Percentiles rank a stretch among this genome's conserved stretches.
phyloP scores from a whole-genome alignment of 2,113 vertebrate species.

The Rhea americana region DNA sequence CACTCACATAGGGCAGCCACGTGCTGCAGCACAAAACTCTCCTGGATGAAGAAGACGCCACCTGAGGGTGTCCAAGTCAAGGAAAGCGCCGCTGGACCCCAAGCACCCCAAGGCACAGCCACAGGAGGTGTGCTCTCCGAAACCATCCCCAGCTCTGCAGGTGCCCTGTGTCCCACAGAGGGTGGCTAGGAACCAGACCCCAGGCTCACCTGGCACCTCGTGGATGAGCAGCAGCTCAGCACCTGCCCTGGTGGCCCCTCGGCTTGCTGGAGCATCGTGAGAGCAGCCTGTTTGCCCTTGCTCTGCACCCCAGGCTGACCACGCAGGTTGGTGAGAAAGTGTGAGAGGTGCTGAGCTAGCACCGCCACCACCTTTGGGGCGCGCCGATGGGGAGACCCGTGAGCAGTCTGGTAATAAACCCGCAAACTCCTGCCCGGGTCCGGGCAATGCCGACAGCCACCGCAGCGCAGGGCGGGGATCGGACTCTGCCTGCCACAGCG shows the following conservation, averaged over 20 bases:
- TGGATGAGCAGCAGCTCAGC: no score
- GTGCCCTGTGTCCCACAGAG: no score
- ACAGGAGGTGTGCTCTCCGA: no score
- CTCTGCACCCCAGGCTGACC: neutral
- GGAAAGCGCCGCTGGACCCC: constrained; percentile 40
- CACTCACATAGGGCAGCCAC: constrained; percentile 88
- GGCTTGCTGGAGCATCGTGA: no score
- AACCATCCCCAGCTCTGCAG: no score
- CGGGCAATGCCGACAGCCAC: no score
- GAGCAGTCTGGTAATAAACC: neutral
- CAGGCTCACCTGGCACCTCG: no score
- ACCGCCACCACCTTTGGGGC: neutral
- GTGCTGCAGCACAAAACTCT: constrained; percentile 86
- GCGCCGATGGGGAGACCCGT: no score
- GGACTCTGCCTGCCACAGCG: neutral
- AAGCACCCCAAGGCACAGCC: neutral
- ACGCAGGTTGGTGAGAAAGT: no score
- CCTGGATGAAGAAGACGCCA: constrained; percentile 86
- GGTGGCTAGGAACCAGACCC: no score
- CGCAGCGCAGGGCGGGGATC: neutral
- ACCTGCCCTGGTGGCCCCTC: no score
- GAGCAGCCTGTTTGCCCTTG: no score
- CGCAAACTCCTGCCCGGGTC: neutral
- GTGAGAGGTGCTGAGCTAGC: neutral
- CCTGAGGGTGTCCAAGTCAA: constrained; percentile 79